Conservation (phyloP, 2,113 vertebrate genomes). For the Phyllopteryx taeniolatus region DNA sequence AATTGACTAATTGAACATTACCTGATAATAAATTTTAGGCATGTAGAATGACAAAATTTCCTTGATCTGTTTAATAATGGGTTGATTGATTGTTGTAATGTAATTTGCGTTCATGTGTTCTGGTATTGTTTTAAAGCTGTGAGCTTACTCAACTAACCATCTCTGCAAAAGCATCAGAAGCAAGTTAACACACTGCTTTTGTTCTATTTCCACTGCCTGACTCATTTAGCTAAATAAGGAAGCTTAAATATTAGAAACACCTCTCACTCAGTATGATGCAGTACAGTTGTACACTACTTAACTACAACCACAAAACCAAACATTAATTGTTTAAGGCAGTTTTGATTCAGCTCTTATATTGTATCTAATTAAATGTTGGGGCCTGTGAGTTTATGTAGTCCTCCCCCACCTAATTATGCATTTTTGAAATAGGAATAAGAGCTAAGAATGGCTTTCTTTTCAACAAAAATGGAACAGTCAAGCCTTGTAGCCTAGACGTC, state of each 20-base stretch:
- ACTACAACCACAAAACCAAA: neutral
- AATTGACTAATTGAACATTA: neutral
- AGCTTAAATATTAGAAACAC: neutral
- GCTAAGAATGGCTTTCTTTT: slow-evolving; percentile 61
- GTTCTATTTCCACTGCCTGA: slow-evolving; percentile 6
- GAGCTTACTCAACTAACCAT: too few species aligned
- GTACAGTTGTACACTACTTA: neutral
- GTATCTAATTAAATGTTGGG: slow-evolving; percentile 4
- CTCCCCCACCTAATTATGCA: slow-evolving; percentile 13
- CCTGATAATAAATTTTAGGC: neutral
- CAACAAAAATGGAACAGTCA: slow-evolving; percentile 47
- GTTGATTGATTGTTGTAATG: neutral
- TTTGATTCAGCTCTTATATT: neutral
- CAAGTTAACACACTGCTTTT: slow-evolving; percentile 25
- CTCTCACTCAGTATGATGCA: neutral
- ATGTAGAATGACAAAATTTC: neutral
- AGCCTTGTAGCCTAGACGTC: slow-evolving; percentile 26
- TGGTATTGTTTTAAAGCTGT: neutral
- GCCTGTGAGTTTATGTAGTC: slow-evolving; percentile 24
- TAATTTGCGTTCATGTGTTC: neutral
- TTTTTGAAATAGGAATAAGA: slow-evolving; percentile 46
- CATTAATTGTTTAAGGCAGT: neutral
- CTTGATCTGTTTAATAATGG: neutral
- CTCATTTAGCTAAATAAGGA: neutral
- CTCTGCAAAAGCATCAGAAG: slow-evolving; percentile 4